Evolutionary conservation across 2,797 vertebrate genomes (phyloP).

Genomic region (Pristis pectinata): DNA sequence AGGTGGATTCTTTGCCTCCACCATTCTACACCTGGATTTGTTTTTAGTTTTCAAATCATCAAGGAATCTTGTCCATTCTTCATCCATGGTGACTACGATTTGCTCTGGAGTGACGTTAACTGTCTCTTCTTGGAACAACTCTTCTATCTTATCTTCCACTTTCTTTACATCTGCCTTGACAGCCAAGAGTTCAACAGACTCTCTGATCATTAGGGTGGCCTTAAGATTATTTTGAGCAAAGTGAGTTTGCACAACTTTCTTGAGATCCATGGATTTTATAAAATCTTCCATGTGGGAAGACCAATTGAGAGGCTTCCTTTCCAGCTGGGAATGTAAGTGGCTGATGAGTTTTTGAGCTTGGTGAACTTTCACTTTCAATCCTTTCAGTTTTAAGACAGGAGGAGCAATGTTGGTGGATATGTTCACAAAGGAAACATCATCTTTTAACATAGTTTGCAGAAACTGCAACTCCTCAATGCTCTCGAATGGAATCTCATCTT

Average conservation of each 20-base stretch:
- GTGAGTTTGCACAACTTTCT: constrained; percentile 45
- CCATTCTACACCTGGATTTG: constrained; percentile 40
- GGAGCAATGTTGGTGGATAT: constrained; percentile 42
- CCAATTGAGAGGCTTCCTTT: constrained; percentile 41
- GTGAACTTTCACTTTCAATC: constrained; percentile 44
- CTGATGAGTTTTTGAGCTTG: constrained; percentile 43
- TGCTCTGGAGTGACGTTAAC: constrained; percentile 43
- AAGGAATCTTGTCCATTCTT: constrained; percentile 44
- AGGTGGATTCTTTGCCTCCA: constrained; percentile 37
- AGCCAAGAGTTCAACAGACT: constrained; percentile 44
- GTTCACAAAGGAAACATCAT: constrained; percentile 42
- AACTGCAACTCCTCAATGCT: constrained; percentile 46
- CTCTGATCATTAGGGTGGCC: constrained; percentile 41
- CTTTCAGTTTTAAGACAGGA: constrained; percentile 45
- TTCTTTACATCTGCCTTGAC: constrained; percentile 42
- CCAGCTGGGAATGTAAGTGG: constrained; percentile 40
- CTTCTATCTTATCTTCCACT: constrained; percentile 44
- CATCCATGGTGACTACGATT: constrained; percentile 35
- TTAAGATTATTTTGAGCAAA: constrained; percentile 45
- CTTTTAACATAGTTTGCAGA: constrained; percentile 41
- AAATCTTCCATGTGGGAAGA: constrained; percentile 44
- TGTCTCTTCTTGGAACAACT: constrained; percentile 45
- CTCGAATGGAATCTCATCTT: constrained; percentile 43
- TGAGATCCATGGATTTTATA: constrained; percentile 45
- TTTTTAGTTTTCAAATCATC: constrained; percentile 40